Evolutionary conservation across 30 jellyfish, hydroid and myxozoan species (phyloP).

Genomic region (Kudoa iwatai): DNA sequence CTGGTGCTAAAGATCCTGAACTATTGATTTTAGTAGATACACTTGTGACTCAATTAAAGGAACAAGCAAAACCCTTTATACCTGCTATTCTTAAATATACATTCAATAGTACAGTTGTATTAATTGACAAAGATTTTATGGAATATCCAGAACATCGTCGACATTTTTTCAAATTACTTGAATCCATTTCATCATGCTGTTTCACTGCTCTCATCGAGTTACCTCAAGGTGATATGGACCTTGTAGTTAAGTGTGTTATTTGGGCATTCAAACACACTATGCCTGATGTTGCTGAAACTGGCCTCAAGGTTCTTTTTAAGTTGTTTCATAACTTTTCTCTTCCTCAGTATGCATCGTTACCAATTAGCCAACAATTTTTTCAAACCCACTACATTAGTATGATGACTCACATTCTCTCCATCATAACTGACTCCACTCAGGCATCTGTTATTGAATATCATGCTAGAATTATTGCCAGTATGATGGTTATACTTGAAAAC

Average conservation of each 20-base stretch:
- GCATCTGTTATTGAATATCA: too few species aligned
- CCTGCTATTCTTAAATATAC: conserved; percentile 57
- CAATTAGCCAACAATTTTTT: conserved; percentile 34
- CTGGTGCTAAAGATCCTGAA: conserved; percentile 88
- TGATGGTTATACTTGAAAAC: conserved; percentile 1
- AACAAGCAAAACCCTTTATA: conserved; percentile 13
- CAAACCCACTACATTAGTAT: conserved; percentile 50
- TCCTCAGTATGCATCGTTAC: too few species aligned
- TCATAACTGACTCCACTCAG: conserved; percentile 72
- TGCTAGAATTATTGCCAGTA: too few species aligned
- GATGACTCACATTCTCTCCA: conserved; percentile 45
- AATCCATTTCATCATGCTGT: conserved; percentile 72
- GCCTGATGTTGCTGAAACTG: conserved; percentile 81
- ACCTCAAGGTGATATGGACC: too few species aligned
- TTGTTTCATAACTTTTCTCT: too few species aligned
- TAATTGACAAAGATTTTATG: conserved; percentile 72
- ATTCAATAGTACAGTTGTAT: conserved; percentile 45
- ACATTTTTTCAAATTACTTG: conserved; percentile 29
- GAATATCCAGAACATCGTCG: conserved; percentile 93
- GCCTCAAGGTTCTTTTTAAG: too few species aligned
- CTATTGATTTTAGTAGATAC: conserved; percentile 60
- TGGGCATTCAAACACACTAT: conserved; percentile 97
- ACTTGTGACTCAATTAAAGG: conserved; percentile 30
- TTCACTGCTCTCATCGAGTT: too few species aligned
- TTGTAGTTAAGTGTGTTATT: conserved; percentile 38